Base-by-base conservation (phyloP, 2,113 vertebrate species). In the Irena cyanogastra region DNA sequence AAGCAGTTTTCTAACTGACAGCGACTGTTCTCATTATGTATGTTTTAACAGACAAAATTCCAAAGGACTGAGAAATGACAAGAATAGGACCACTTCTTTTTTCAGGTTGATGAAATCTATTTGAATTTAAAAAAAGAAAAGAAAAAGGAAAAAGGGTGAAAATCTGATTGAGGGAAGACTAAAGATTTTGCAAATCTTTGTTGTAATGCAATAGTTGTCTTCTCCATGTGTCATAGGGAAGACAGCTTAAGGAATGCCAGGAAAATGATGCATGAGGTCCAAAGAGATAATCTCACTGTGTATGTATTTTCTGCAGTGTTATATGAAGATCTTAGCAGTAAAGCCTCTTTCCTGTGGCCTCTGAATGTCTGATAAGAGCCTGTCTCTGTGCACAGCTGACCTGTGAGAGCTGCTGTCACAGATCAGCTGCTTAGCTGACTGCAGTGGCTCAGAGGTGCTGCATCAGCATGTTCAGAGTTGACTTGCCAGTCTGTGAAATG, bases 21-120 rank as follows among this genome's bases (percentile, higher is more conserved):
- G 26, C 65, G 53, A 50, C 49, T 8, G 1, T 35, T 86, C 47
- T 54, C 2, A 1, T 68, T 14, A 24, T 1, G 9, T 0, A 2
- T 27, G 61, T 75, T 93, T 83, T 59, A 49, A 53, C 2, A 79
- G 19, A 31, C 4, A 80, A 68, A 86, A 66, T 39, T 72, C 9
- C 42, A 69, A 79, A 80, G 10, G 12, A 14, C 28, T 90, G 41
- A 87, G 31, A 93, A 85, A 64, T 5, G 6, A 41, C 1, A 4
- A 75, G 21, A 21, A n/a, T 22, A 71, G 49, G 10, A 50, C 16
- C 4, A 35, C 9, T 39, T 59, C 2, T 54, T 75, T 53, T 78
- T 75, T 13, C 11, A 57, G 20, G 8, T 41, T 63, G 42, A 54
- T 63, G 8, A 54, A 54, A 70, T 11, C 56, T 31, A 54, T 31